These are phyloP conservation scores for Todiramphus chloris DNA, from an alignment of 2,113 vertebrate genomes.

Conservation along the genomic window DNA sequence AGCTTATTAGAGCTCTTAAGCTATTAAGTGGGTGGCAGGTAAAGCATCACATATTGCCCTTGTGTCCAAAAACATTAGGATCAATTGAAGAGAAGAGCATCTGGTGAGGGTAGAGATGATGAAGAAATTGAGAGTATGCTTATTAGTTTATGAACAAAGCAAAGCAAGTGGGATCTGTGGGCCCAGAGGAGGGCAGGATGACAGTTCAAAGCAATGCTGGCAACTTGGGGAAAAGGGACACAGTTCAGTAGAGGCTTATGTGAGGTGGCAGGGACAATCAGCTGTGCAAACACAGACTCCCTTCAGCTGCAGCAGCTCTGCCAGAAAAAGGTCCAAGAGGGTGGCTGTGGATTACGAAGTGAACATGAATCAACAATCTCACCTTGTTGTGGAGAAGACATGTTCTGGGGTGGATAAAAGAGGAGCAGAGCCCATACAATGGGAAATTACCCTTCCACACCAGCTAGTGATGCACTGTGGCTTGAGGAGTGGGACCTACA, in stretches of 20 bases:
- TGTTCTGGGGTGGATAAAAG: neutral
- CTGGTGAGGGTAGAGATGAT: neutral
- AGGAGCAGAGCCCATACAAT: neutral
- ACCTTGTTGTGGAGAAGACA: neutral
- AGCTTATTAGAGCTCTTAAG: neutral
- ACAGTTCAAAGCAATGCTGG: neutral
- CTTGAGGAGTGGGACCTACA: neutral
- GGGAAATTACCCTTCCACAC: neutral
- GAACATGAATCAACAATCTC: neutral
- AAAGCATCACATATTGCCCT: neutral
- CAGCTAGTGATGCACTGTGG: neutral
- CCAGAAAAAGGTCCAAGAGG: slow-evolving; percentile 1
- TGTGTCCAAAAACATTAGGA: neutral
- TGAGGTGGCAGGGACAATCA: neutral
- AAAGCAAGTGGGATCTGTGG: neutral
- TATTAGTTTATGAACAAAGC: neutral
- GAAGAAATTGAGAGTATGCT: neutral
- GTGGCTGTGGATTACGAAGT: neutral
- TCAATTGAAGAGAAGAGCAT: neutral
- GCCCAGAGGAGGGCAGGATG: neutral
- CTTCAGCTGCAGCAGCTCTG: slow-evolving; percentile 8
- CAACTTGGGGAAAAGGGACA: neutral
- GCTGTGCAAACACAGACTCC: slow-evolving; percentile 27
- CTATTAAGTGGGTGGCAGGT: neutral
- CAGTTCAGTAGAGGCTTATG: neutral